Evolutionary conservation across 2,888 invertebrate genomes (phyloP), one percentile per base, ranked within the genome.

Genomic region (Sisyra nigra): DNA sequence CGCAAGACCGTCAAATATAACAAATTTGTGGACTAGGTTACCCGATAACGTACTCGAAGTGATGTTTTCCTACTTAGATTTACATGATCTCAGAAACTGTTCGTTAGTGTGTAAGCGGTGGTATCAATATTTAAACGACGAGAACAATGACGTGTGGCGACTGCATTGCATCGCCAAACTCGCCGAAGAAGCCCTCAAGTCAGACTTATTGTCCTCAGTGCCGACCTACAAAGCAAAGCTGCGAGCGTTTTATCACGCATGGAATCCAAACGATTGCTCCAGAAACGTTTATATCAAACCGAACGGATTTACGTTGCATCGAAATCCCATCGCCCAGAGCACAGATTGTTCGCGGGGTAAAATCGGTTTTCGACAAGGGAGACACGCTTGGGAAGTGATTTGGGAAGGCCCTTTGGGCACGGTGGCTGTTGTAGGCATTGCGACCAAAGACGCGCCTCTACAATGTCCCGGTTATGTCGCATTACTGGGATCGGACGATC

Each of bases 331-430:
- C 40, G 97, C 97, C 33, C 97, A 97, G 66, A 94, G 93, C 65
- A 97, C 96, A 45, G 97, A 98, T 67, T 94, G 88, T 50, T 85
- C 81, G 52, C 76, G 84, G 64, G 86, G 76, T 50, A 96, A 88
- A 73, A 79, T 88, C 55, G 88, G 93, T 2, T 94, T 93, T 61
- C 71, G 80, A 54, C 77, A 83, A 58, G 96, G 94, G 7, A 74
- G 94, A 48, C 96, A 96, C 66, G 86, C 92, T 17, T 96, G 96
- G 96, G 94, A 96, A 67, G 85, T 96, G 7, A 88, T 92, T 63
- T 96, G 94, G 94, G 93, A 94, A 68, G 96, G 97, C 11, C 97
- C 97, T 3, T 66, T 97, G 47, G 97, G 97, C 8, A 98, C 97
- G 2, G 96, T 97, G 15, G 97, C 97, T 35, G 94, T 97, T 35